Conservation (phyloP, 2,113 vertebrate species). For the Haliaeetus leucogaster region DNA sequence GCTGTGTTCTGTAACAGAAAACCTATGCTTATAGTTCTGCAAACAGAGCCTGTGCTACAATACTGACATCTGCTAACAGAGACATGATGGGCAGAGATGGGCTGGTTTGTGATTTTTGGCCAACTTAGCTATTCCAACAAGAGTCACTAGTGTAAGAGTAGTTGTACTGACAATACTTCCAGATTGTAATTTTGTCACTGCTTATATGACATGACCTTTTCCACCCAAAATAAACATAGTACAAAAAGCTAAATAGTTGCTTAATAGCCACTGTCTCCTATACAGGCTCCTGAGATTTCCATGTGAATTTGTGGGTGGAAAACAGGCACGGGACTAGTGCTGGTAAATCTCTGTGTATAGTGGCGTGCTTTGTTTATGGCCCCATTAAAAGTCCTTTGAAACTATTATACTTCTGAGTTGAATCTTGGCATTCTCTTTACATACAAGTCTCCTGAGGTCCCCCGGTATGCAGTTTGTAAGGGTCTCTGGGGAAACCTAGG, state of each 20-base stretch:
- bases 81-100: neutral
- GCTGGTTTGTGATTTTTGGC: slow-evolving; percentile 14
- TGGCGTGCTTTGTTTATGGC: neutral
- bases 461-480: neutral
- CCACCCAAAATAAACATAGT: slow-evolving; percentile 5
- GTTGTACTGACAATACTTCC: slow-evolving; percentile 20
- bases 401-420: neutral
- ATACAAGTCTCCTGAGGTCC: neutral
- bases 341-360: neutral
- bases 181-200: slow-evolving; percentile 47
- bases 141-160: neutral
- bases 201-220: slow-evolving; percentile 23
- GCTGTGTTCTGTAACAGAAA: slow-evolving; percentile 20
- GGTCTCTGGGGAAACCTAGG: neutral
- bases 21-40: neutral
- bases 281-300: slow-evolving; percentile 1
- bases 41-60: neutral
- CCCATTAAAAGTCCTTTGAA: neutral
- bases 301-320: slow-evolving; percentile 18
- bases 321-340: neutral
- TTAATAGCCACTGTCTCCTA: slow-evolving; percentile 37
- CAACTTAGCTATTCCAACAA: neutral
- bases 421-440: neutral
- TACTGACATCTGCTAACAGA: neutral
- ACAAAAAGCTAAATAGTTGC: neutral